Percentiles rank a stretch among this genome's conserved stretches.
Conservation (phyloP, 2,113 vertebrate genomes). For the Notiomystis cincta region DNA sequence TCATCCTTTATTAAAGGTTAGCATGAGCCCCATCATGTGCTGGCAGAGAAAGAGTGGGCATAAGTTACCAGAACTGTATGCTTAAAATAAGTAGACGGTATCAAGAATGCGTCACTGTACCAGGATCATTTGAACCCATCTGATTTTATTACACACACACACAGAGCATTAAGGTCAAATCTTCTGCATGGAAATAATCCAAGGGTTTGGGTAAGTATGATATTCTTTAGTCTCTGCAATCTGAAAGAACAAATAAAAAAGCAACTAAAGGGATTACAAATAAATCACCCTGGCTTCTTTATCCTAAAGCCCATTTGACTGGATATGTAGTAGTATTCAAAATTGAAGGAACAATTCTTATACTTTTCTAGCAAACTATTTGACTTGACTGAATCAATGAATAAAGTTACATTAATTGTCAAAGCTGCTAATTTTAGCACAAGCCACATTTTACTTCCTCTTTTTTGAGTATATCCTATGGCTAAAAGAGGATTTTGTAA, state of each 20-base stretch:
- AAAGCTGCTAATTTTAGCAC: conserved; percentile 14
- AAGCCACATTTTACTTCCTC: background rate
- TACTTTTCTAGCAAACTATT: background rate
- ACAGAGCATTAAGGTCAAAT: conserved; percentile 31
- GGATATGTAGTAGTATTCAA: background rate
- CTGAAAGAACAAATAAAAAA: conserved; percentile 44
- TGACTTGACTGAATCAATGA: background rate
- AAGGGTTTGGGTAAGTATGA: conserved; percentile 11
- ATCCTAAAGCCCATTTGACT: background rate
- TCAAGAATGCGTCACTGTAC: background rate
- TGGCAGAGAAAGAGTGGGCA: background rate
- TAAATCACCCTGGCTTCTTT: conserved; percentile 25
- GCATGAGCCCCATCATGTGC: background rate
- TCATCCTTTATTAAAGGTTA: background rate
- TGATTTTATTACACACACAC: conserved; percentile 22
- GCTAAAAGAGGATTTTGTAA: conserved; percentile 44
- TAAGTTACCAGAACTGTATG: background rate
- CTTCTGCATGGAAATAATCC: conserved; percentile 33
- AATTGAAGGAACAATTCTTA: background rate
- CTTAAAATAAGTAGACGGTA: background rate
- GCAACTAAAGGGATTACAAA: conserved; percentile 46
- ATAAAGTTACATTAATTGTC: conserved; percentile 17
- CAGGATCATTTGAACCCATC: background rate
- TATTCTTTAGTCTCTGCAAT: conserved; percentile 29
- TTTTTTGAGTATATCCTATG: background rate